Base-by-base conservation (phyloP, 2,797 vertebrate species). In the Girardinus metallicus region DNA sequence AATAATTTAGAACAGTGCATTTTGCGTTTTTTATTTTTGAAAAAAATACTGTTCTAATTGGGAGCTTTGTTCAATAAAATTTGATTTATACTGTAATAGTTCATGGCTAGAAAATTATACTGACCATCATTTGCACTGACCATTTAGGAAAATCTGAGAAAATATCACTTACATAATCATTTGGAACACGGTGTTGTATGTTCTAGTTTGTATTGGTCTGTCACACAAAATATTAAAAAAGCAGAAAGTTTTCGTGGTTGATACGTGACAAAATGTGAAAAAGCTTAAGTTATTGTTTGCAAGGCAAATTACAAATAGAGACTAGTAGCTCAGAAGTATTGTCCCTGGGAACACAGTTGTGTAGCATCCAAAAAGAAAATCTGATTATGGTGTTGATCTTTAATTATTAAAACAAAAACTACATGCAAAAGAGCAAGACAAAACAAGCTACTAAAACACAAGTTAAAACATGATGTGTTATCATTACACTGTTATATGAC, bases 401-500 rank as follows among this genome's bases (percentile, higher is more conserved):
- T 70, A 70, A 43, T 70, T 5, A 43, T 70, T 70, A 75, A 57
- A 73, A 49, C 11, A 51, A 73, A 73, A 73, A 26, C 29, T 34
- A 51, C 31, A 36, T 34, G 47, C 18, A 49, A 21, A 12, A 73
- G 46, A 34, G 16, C 31, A 36, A 36, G 12, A 34, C 36, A 74
- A 51, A 49, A 51, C 23, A 15, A 74, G 36, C 34, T 13, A 36
- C 10, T 41, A 53, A 31, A 60, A 44, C 41, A 76, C 41, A 60
- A 29, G 53, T 57, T 31, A n/a, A n/a, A 10, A 31, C 39, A 13
- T 16, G 34, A 60, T 26, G 18, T n/a, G 10, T 43, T 43, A 12
- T 26, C 47, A 55, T 41, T 43, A 49, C 36, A 8, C 16, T 76
- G 31, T 73, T 76, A 64, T 46, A 77, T 23, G 55, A 81, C 53